Evolutionary conservation across 2,113 vertebrate species (phyloP).

Genomic region (Chionodraco myersi): DNA sequence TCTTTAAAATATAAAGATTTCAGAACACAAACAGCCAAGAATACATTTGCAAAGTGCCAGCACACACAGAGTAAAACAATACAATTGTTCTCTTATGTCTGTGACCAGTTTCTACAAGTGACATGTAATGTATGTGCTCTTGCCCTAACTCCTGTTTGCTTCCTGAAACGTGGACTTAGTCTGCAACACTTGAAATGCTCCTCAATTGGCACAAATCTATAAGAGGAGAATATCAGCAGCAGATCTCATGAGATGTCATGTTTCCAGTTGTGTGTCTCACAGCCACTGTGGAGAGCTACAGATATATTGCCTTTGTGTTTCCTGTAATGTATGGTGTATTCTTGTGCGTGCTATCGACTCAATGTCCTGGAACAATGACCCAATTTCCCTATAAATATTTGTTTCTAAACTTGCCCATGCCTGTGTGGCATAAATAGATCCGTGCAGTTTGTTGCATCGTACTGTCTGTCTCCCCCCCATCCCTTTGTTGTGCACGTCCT

Average conservation of each 20-base stretch:
- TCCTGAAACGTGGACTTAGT: not conserved
- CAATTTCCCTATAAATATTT: conserved; percentile 42
- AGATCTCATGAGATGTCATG: not conserved
- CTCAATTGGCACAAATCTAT: not conserved
- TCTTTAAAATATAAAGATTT: not conserved
- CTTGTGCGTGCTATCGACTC: not conserved
- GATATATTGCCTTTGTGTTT: not conserved
- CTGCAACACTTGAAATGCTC: not conserved
- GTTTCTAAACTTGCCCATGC: conserved; percentile 16
- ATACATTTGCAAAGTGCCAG: not conserved
- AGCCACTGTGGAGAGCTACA: not conserved
- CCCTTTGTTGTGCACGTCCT: conserved; percentile 56
- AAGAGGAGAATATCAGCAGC: not conserved
- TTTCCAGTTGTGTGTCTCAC: conserved; percentile 2
- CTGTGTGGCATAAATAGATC: conserved; percentile 39
- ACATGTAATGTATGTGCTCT: too few relatives aligned
- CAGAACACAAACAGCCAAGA: not conserved
- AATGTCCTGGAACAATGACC: conserved; percentile 22
- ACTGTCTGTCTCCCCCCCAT: conserved; percentile 2
- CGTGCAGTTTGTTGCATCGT: conserved; percentile 39
- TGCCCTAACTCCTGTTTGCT: not conserved
- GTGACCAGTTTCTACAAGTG: not conserved
- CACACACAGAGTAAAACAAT: not conserved
- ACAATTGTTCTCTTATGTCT: not conserved
- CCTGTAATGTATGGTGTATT: conserved; percentile 21